phyloP scores from a whole-genome alignment of 2,797 vertebrate species.

The Serranus cabrilla region DNA sequence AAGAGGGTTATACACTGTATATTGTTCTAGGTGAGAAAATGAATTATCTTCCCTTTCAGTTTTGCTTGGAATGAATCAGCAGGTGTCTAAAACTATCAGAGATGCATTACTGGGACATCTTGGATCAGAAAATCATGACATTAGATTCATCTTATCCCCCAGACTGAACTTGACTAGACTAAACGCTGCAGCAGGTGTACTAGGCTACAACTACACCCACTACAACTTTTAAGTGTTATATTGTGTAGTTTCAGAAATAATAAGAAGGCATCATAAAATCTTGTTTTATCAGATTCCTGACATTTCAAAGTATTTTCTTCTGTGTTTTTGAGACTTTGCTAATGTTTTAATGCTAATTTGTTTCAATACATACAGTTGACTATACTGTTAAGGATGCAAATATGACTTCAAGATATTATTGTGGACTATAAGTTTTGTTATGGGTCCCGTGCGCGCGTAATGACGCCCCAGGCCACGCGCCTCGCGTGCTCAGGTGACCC shows the following conservation, averaged over 20 bases:
- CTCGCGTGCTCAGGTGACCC: slow-evolving; percentile 35
- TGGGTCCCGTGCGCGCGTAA: background rate
- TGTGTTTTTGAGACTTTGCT: background rate
- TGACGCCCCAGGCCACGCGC: background rate
- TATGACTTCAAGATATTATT: background rate
- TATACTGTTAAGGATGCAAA: background rate
- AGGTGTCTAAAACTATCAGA: no score
- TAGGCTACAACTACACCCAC: no score
- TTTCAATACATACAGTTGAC: accelerated
- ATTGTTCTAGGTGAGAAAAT: background rate
- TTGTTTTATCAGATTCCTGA: no score
- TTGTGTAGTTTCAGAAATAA: background rate
- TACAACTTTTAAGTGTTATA: no score
- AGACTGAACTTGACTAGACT: background rate
- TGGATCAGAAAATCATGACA: background rate
- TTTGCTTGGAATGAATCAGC: background rate
- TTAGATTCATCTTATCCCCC: background rate
- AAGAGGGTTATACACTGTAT: accelerated
- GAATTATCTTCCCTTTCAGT: background rate
- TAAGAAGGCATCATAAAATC: no score
- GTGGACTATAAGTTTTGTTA: background rate
- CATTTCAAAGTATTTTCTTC: no score
- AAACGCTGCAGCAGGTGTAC: background rate
- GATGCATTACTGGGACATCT: background rate
- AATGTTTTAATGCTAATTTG: no score